These are phyloP conservation scores for Hippopotamus amphibius DNA, from an alignment of 2,113 vertebrate genomes.

Conservation along the genomic window DNA sequence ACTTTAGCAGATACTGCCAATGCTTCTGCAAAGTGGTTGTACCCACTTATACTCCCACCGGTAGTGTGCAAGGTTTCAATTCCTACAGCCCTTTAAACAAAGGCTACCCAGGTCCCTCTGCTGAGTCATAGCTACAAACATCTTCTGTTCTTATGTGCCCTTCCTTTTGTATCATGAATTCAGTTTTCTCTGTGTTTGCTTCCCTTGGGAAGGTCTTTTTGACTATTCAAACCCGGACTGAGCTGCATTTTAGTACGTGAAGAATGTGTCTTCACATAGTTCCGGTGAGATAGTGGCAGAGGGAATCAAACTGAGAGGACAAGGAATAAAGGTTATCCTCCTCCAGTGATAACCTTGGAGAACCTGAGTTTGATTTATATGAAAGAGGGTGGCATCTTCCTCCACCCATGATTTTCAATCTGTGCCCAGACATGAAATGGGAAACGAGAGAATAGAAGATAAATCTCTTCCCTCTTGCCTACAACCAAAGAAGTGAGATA, in stretches of 20 bases:
- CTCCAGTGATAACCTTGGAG: not conserved
- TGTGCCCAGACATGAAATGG: not conserved
- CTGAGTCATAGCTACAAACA: not conserved
- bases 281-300: not conserved
- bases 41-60: not conserved
- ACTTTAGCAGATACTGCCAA: not conserved
- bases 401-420: not conserved
- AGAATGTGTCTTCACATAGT: not conserved
- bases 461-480: not conserved
- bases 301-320: not conserved
- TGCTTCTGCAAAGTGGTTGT: not conserved
- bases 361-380: not conserved
- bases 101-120: not conserved
- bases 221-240: not conserved
- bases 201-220: not conserved
- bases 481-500: not conserved
- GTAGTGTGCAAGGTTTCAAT: not conserved
- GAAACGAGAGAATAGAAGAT: not conserved
- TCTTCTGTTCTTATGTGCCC: not conserved
- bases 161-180: not conserved
- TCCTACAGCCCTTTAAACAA: not conserved
- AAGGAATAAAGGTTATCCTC: not conserved
- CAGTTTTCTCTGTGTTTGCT: not conserved
- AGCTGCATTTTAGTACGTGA: not conserved
- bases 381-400: not conserved